Evolutionary conservation across 1,140 invertebrate genomes (phyloP).

Genomic region (Drosophila auraria): DNA sequence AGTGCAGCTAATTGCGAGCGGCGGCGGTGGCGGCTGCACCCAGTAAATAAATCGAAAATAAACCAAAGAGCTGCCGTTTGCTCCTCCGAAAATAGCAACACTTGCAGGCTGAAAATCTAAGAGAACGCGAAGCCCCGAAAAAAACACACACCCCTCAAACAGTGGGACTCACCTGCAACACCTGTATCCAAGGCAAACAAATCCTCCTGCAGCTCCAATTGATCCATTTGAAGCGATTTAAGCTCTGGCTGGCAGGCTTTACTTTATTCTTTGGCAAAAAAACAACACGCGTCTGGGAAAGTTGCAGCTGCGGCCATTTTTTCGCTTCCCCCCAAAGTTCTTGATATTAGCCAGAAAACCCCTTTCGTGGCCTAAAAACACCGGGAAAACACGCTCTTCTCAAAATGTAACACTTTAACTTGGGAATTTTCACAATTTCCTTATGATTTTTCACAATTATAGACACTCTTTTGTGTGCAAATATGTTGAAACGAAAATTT

Average conservation of each 20-base stretch:
- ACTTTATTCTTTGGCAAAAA: slow-evolving; percentile 27
- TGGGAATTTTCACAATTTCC: background rate
- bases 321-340: slow-evolving; percentile 9
- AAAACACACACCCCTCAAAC: background rate
- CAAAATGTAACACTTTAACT: background rate
- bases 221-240: slow-evolving; percentile 27
- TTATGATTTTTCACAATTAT: slow-evolving; percentile 11
- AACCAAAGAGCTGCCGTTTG: slow-evolving; percentile 45
- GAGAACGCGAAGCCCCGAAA: background rate
- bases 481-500: slow-evolving; percentile 42
- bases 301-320: slow-evolving; percentile 55
- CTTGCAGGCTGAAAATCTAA: slow-evolving; percentile 21
- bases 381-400: background rate
- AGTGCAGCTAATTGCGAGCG: slow-evolving; percentile 28
- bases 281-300: slow-evolving; percentile 42
- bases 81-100: slow-evolving; percentile 38
- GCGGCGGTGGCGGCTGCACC: slow-evolving; percentile 46
- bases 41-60: slow-evolving; percentile 55
- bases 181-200: slow-evolving; percentile 37
- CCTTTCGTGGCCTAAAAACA: slow-evolving; percentile 7
- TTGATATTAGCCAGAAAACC: background rate
- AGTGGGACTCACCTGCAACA: slow-evolving; percentile 25
- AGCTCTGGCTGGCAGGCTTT: background rate
- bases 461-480: slow-evolving; percentile 15
- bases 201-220: slow-evolving; percentile 64